phyloP scores from a whole-genome alignment of 2,113 vertebrate species.

The Neolamprologus brichardi region DNA sequence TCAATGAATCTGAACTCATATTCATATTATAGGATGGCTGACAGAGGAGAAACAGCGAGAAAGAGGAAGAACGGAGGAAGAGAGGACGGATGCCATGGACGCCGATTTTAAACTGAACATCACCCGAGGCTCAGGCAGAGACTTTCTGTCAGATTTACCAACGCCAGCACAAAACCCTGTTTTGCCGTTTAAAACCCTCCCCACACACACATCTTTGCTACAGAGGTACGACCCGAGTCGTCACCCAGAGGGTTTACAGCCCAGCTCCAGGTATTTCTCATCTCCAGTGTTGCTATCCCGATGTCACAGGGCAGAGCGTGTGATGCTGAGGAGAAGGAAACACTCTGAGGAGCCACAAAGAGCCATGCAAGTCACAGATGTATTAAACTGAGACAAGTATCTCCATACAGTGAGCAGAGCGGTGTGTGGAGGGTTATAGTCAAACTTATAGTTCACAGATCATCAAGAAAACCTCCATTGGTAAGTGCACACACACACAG shows the following conservation, averaged over 20 bases:
- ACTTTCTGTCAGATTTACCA: not conserved
- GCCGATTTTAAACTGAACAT: not conserved
- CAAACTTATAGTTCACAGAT: not conserved
- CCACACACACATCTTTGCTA: fast-evolving
- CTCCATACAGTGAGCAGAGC: not conserved
- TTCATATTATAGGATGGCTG: not conserved
- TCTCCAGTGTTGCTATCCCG: not conserved
- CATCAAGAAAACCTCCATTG: not conserved
- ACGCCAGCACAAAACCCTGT: fast-evolving
- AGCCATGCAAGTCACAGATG: fast-evolving
- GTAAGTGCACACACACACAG: not conserved
- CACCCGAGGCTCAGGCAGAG: not conserved
- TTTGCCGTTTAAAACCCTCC: fast-evolving
- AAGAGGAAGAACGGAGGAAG: not conserved
- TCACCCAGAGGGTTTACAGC: not conserved
- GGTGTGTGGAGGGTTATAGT: not conserved
- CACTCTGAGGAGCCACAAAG: not conserved
- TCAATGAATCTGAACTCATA: not conserved
- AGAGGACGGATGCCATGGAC: not conserved
- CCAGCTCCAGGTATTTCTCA: not conserved
- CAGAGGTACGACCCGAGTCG: fast-evolving
- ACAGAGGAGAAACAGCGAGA: not conserved
- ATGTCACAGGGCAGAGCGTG: not conserved
- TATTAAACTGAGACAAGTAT: not conserved
- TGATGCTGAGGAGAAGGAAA: not conserved